Evolutionary conservation across 2,797 vertebrate species (phyloP).

Genomic region (Enoplosus armatus): DNA sequence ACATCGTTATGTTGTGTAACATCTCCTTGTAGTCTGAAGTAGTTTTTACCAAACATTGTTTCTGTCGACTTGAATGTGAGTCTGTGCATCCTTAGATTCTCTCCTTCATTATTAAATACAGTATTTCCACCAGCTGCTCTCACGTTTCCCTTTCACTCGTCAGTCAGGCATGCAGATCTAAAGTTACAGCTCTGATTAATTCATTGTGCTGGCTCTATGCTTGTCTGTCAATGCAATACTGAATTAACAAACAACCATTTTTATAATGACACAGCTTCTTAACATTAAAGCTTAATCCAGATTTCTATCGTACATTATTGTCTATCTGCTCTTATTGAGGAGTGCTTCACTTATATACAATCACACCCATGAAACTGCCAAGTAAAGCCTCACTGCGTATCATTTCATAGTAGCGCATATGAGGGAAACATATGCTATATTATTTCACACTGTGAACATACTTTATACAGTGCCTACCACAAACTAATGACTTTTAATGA

Average conservation of each 20-base stretch:
- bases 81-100: constrained; percentile 53
- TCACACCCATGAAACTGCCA: neutral
- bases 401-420: neutral
- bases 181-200: constrained; percentile 78
- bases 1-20: no score
- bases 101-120: constrained; percentile 78
- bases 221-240: constrained; percentile 25
- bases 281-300: neutral
- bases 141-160: constrained; percentile 77
- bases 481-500: neutral
- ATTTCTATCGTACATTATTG: neutral
- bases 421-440: neutral
- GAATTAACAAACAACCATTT: constrained; percentile 21
- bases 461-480: neutral
- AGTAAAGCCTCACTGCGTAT: neutral
- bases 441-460: neutral
- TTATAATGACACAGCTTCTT: neutral
- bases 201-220: constrained; percentile 65
- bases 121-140: constrained; percentile 67
- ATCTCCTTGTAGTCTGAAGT: neutral
- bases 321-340: neutral
- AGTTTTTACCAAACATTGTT: constrained; percentile 5
- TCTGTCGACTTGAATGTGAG: constrained; percentile 21
- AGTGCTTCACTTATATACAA: neutral
- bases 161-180: constrained; percentile 54